phyloP scores from a whole-genome alignment of 1,140 invertebrate genomes.

The Thaumatotibia leucotreta region DNA sequence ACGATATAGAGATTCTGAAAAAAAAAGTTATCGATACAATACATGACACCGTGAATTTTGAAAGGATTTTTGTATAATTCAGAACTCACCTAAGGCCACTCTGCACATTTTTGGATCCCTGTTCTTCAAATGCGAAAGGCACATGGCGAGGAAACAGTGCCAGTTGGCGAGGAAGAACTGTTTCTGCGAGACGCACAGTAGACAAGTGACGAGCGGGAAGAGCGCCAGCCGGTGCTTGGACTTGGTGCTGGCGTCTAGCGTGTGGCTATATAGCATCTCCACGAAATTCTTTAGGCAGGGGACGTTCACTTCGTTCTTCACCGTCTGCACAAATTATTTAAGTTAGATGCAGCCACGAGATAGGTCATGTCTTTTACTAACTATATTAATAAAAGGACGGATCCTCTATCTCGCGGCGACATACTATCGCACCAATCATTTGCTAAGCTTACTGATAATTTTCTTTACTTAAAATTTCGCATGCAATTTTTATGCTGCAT shows the following conservation, averaged over 20 bases:
- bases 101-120: conserved; percentile 98
- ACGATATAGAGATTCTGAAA: conserved; percentile 90
- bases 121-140: conserved; percentile 98
- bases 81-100: conserved; percentile 89
- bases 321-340: conserved; percentile 80
- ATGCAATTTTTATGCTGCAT: no score
- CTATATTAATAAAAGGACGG: no score
- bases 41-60: neutral
- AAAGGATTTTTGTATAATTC: neutral
- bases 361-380: no score
- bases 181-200: conserved; percentile 98
- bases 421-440: no score
- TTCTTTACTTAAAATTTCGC: no score
- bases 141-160: conserved; percentile 99
- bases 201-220: conserved; percentile 97
- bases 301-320: conserved; percentile 99
- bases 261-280: conserved; percentile 97
- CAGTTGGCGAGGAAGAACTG: conserved; percentile 98
- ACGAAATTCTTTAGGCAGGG: conserved; percentile 99
- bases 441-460: no score
- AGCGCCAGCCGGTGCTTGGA: conserved; percentile 97
- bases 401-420: no score
- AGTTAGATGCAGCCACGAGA: no score
- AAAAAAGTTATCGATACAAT: conserved; percentile 26
- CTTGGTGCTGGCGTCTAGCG: conserved; percentile 97